Evolutionary conservation across 2,888 invertebrate genomes (phyloP), one percentile per base, ranked within the genome.

Genomic region (Eupithecia abbreviata): DNA sequence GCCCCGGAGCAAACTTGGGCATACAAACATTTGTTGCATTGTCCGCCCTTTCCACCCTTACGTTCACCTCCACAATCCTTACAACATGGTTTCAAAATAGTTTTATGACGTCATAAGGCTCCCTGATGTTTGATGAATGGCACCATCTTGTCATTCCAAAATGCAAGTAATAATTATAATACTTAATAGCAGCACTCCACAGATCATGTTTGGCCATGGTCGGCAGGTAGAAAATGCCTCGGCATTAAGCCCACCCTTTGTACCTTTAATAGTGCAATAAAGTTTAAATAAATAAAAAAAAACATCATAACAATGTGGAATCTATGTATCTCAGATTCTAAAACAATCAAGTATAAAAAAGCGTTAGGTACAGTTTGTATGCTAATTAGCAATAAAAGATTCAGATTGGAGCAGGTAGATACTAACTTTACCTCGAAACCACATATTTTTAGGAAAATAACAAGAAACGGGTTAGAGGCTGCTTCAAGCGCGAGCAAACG

Each of bases 391-490:
- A 65, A 41, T 30, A 30, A 62, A 62, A 30, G 30, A 65, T 5
- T 5, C 5, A 43, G 41, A 15, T 43, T 45, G 18, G 45, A 45
- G 13, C n/a, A n/a, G 55, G 7, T 55, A 55, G 5, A n/a, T n/a
- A 30, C 30, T 30, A 7, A n/a, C n/a, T 55, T n/a, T 55, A 55
- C 41, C 41, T 13, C n/a, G 3, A 47, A 68, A 47, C 5, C 69
- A 47, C 43, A 69, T 18, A 69, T 45, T 18, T 30, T 69, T 69
- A 69, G 18, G 30, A 45, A 45, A 18, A 47, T 47, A 69, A 30
- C 30, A 47, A 69, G 18, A 66, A 42, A 69, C 69, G 49, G 69
- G 69, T 69, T 69, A 12, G 12, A 47, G 69, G 5, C 30, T 18
- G 7, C 6, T 42, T 42, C 15, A 42, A 45, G 18, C 45, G 18